These are phyloP conservation scores for Hyaena hyaena DNA, from an alignment of 2,113 vertebrate species.

Conservation along the genomic window DNA sequence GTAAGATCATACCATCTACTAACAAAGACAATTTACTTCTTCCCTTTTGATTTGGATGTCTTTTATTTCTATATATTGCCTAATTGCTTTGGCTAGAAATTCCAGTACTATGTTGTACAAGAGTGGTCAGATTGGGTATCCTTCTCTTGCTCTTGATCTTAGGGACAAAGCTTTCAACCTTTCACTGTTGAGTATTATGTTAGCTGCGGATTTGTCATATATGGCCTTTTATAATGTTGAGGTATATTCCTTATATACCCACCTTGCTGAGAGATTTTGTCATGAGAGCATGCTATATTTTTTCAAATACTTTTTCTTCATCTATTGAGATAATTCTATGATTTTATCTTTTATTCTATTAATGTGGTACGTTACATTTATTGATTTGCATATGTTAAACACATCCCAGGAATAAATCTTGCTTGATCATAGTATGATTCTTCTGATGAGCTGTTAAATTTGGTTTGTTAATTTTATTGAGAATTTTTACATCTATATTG, in stretches of 20 bases:
- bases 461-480: neutral
- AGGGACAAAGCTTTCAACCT: neutral
- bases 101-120: neutral
- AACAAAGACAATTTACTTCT: neutral
- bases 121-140: neutral
- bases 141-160: neutral
- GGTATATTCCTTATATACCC: neutral
- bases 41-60: neutral
- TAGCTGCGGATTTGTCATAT: neutral
- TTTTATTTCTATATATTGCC: neutral
- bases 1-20: neutral
- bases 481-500: neutral
- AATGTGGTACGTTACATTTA: neutral
- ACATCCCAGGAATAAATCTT: neutral
- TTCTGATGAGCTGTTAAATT: neutral
- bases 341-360: neutral
- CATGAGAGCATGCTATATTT: neutral
- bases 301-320: neutral
- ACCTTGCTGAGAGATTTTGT: neutral
- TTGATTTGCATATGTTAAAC: neutral
- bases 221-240: neutral
- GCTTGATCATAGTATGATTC: neutral
- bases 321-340: neutral
- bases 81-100: neutral
- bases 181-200: neutral